phyloP scores from a whole-genome alignment of 92 coral and sea anemone genomes.

The Pocillopora grandis region DNA sequence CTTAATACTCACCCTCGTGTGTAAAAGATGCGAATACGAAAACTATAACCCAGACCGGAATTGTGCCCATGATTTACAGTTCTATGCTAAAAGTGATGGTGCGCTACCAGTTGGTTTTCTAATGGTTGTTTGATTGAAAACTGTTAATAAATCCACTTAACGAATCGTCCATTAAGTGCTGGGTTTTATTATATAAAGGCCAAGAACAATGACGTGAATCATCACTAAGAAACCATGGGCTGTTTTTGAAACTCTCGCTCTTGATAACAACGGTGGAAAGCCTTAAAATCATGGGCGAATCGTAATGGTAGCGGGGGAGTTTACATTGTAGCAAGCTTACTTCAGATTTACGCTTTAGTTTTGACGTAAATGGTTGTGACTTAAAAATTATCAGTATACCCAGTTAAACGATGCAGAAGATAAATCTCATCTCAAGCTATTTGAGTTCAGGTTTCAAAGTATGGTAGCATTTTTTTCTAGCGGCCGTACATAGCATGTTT shows the following conservation, averaged over 20 bases:
- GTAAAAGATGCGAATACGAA: background rate
- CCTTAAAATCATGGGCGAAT: background rate
- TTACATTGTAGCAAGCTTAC: background rate
- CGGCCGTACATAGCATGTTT: background rate
- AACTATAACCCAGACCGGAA: background rate
- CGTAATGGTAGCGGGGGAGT: background rate
- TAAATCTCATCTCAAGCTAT: background rate
- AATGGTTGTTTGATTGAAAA: background rate
- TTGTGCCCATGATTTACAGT: background rate
- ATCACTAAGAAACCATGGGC: slow-evolving; percentile 13
- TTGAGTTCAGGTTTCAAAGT: background rate
- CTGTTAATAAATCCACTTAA: background rate
- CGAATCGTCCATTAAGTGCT: slow-evolving; percentile 22
- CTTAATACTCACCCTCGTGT: slow-evolving; percentile 16
- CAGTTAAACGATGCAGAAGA: no score
- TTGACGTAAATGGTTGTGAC: background rate
- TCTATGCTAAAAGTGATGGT: background rate
- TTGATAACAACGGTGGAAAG: background rate
- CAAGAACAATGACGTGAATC: slow-evolving; percentile 4
- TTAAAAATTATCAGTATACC: no score
- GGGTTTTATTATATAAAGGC: background rate
- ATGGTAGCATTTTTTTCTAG: background rate
- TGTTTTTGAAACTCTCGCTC: background rate
- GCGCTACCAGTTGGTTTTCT: background rate
- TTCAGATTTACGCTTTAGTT: background rate